A percentile compares a stretch with the other conserved stretches of the same genome.
Conservation (phyloP, 2,888 invertebrate species). For the Nyleta sp. region DNA sequence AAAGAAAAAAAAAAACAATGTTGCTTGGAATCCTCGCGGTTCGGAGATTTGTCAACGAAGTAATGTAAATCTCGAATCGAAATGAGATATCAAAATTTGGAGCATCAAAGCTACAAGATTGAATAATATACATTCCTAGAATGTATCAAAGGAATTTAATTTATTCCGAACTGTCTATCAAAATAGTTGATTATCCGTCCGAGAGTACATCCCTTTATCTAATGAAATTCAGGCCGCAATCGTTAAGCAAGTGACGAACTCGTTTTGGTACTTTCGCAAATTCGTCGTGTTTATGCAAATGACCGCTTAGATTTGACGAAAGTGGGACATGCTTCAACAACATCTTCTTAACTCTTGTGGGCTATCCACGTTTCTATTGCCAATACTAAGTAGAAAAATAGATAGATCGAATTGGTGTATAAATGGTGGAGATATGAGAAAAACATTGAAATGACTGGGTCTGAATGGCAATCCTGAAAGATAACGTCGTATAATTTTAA, state of each 20-base stretch:
- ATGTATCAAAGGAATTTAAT: constrained; percentile 19
- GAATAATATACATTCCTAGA: constrained; percentile 8
- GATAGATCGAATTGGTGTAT: too few species aligned
- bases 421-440: too few species aligned
- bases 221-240: constrained; percentile 45
- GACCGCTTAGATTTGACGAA: constrained; percentile 47
- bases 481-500: too few species aligned
- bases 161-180: constrained; percentile 48
- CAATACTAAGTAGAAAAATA: neutral
- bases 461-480: too few species aligned
- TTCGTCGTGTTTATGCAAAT: constrained; percentile 60
- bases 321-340: constrained; percentile 40
- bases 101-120: constrained; percentile 14
- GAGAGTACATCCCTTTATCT: constrained; percentile 44
- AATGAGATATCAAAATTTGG: constrained; percentile 7
- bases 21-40: too few species aligned
- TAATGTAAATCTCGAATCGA: neutral
- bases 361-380: constrained; percentile 29
- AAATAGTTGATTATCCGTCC: constrained; percentile 34
- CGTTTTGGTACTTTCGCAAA: constrained; percentile 55
- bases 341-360: constrained; percentile 19
- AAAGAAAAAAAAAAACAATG: too few species aligned
- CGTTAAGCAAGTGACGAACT: constrained; percentile 42
- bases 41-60: too few species aligned
- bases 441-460: too few species aligned